Evolutionary conservation across 1,140 invertebrate genomes (phyloP).

Genomic region (Sogatella furcifera): DNA sequence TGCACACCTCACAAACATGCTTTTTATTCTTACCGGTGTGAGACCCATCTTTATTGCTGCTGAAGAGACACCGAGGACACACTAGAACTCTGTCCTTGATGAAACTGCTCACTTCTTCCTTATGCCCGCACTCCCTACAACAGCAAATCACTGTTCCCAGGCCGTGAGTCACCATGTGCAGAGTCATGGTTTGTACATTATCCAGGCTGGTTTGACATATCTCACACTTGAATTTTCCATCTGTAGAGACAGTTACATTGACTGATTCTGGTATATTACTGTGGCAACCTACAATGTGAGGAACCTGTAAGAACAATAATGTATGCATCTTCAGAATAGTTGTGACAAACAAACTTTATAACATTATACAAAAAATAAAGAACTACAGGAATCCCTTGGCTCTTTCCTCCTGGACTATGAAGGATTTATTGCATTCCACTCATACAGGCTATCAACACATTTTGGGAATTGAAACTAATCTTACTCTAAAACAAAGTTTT

Average conservation of each 20-base stretch:
- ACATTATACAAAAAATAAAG: too few species aligned
- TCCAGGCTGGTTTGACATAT: slow-evolving; percentile 14
- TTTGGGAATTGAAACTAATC: too few species aligned
- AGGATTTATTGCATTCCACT: too few species aligned
- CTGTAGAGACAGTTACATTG: slow-evolving; percentile 11
- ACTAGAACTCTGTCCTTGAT: slow-evolving; percentile 3
- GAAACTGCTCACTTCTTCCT: slow-evolving; percentile 15
- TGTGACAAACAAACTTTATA: too few species aligned
- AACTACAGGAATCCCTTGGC: too few species aligned
- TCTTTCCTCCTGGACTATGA: too few species aligned
- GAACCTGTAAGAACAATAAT: background rate
- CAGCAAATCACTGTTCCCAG: slow-evolving; percentile 19
- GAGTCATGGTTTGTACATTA: slow-evolving; percentile 13
- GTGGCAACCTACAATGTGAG: background rate
- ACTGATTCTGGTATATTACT: background rate
- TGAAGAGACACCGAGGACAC: slow-evolving; percentile 9
- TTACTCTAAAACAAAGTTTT: too few species aligned
- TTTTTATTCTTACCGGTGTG: background rate
- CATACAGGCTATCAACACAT: too few species aligned
- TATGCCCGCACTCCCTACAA: slow-evolving; percentile 20
- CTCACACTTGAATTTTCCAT: slow-evolving; percentile 17
- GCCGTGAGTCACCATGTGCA: slow-evolving; percentile 21
- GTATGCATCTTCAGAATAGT: too few species aligned
- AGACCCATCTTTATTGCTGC: background rate
- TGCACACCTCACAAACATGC: slow-evolving; percentile 26